These are phyloP conservation scores for Sapayoa aenigma DNA, from an alignment of 2,113 vertebrate species.

Conservation along the genomic window DNA sequence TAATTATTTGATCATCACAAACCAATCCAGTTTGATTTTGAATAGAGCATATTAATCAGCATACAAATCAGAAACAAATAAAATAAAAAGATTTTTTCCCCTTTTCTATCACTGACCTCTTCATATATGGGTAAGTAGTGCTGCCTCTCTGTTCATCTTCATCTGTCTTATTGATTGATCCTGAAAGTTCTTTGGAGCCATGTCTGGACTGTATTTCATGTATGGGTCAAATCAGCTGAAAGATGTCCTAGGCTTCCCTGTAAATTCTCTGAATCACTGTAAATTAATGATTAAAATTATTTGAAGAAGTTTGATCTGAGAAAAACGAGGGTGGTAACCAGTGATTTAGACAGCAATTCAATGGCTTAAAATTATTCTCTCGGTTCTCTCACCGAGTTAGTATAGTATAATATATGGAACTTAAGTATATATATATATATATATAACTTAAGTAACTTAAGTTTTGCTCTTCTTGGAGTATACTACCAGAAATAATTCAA, in stretches of 20 bases:
- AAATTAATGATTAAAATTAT: not conserved
- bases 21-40: not conserved
- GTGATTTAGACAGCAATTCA: not conserved
- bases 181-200: not conserved
- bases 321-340: not conserved
- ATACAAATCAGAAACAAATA: not conserved
- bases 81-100: not conserved
- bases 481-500: not conserved
- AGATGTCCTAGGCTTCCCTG: not conserved
- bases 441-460: too few relatives aligned
- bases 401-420: too few relatives aligned
- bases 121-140: not conserved
- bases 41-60: not conserved
- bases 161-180: not conserved
- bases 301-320: not conserved
- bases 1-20: not conserved
- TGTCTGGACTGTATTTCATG: not conserved
- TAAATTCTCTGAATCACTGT: not conserved
- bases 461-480: not conserved
- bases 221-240: not conserved
- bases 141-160: not conserved
- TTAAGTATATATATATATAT: too few relatives aligned
- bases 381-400: not conserved
- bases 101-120: not conserved
- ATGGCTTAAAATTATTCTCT: not conserved